Conservation (phyloP, 2,888 invertebrate species). For the Acanthococcus lagerstroemiae region DNA sequence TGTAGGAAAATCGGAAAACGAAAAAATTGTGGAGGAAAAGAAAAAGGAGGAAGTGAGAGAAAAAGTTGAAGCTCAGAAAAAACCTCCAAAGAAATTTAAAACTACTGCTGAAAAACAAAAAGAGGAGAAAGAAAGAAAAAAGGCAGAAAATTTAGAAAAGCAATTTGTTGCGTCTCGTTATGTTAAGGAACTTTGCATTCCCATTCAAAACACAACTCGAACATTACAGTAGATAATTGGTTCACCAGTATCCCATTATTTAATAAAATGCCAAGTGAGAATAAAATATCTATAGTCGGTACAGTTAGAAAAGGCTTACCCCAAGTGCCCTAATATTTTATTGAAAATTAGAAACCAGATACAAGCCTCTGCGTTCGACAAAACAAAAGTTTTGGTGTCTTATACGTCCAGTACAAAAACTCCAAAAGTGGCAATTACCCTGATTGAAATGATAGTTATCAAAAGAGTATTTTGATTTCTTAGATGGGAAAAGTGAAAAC, state of each 20-base stretch:
- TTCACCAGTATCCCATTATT: neutral
- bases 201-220: neutral
- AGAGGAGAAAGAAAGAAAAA: neutral
- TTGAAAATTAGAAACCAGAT: neutral
- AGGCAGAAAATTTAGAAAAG: neutral
- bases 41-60: neutral
- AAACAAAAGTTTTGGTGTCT: neutral
- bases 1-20: neutral
- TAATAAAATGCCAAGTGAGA: neutral
- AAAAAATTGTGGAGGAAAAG: neutral
- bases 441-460: too few species aligned
- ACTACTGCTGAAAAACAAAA: neutral
- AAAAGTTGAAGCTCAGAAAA: too few species aligned
- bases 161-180: neutral
- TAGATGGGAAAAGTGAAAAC: too few species aligned
- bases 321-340: neutral
- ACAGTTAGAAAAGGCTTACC: neutral
- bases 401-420: neutral
- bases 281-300: neutral
- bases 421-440: neutral
- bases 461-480: too few species aligned
- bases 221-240: neutral
- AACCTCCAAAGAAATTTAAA: neutral
- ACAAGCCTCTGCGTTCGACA: neutral
- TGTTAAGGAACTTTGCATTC: neutral